Conservation (phyloP, 2,888 invertebrate species). For the Sesia apiformis region DNA sequence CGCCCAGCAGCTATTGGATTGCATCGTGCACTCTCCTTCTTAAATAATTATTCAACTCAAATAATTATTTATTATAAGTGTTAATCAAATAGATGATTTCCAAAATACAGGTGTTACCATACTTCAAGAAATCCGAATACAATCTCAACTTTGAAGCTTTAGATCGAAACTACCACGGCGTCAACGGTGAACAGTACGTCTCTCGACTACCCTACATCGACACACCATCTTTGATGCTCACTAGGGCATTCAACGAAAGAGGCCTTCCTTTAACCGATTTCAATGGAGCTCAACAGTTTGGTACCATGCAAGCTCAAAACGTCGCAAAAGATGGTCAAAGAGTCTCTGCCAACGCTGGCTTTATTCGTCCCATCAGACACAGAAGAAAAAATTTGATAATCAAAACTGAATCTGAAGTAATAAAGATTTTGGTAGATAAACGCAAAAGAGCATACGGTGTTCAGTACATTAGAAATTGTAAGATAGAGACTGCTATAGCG, state of each 20-base stretch:
- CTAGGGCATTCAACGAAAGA: conserved; percentile 72
- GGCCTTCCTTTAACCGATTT: conserved; percentile 74
- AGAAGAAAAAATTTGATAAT: conserved; percentile 65
- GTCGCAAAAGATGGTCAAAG: conserved; percentile 71
- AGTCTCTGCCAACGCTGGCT: conserved; percentile 77
- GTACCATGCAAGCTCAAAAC: conserved; percentile 74
- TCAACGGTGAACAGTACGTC: conserved; percentile 74
- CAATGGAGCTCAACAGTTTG: conserved; percentile 68
- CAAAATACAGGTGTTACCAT: conserved; percentile 73
- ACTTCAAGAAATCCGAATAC: conserved; percentile 78
- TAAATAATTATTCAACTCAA: too few species aligned
- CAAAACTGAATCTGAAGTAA: conserved; percentile 64
- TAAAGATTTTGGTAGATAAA: conserved; percentile 70
- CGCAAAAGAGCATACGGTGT: conserved; percentile 41
- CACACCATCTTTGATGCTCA: conserved; percentile 62
- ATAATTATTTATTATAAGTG: too few species aligned
- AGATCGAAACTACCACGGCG: conserved; percentile 72
- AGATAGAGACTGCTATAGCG: conserved; percentile 27
- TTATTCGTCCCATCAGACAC: conserved; percentile 77
- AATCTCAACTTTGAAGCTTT: conserved; percentile 66
- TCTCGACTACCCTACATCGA: conserved; percentile 77
- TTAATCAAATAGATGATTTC: neutral
- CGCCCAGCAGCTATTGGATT: too few species aligned
- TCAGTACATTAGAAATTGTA: conserved; percentile 25
- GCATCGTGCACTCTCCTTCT: too few species aligned